Evolutionary conservation across 2,888 invertebrate genomes (phyloP), one percentile per base, ranked within the genome.

Genomic region (Sclerodermus sp.): DNA sequence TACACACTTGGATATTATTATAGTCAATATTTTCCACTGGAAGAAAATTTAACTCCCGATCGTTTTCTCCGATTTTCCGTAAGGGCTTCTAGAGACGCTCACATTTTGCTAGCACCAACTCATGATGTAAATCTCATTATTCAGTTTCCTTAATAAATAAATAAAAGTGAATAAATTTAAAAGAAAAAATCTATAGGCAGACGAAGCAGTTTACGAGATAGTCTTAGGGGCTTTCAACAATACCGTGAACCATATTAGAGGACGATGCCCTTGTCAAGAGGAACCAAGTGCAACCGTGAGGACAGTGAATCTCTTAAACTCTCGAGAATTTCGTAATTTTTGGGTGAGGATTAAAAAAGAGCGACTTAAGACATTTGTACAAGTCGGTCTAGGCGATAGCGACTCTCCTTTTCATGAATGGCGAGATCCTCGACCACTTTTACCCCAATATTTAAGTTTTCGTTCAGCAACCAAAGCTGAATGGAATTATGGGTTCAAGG

Each of bases 251-350:
- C 54, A 57, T 29, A 59, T 59, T 9, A 39, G 56, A 29, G 52
- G 56, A 29, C 41, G 58, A 45, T 56, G 58, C 18, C 58, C 54
- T 13, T 56, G 56, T 17, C 56, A 59, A 34, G 54, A 54, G 36
- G 54, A 54, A 37, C 58, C 56, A 1, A 54, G 38, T 30, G 53
- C 54, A 10, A 48, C 45, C 0, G 44, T 57, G 10, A 42, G 51
- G 23, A 54, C 53, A 1, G 52, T 55, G 1, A 52, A 57, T 43
- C 45, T 59, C 2, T 29, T 57, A 38, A 59, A 40, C 41, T 17
- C 37, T 9, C 17, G 37, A 12, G 50, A 54, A 39, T 59, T 59
- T 16, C 53, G 52, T 4, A 43, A 54, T 29, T 59, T 57, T 42
- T 54, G 55, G 55, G 38, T 55, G 32, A 46, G 41, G 31, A 45